Evolutionary conservation across 2,888 invertebrate genomes (phyloP), one percentile per base, ranked within the genome.

Genomic region (Mesorhabditis belari): DNA sequence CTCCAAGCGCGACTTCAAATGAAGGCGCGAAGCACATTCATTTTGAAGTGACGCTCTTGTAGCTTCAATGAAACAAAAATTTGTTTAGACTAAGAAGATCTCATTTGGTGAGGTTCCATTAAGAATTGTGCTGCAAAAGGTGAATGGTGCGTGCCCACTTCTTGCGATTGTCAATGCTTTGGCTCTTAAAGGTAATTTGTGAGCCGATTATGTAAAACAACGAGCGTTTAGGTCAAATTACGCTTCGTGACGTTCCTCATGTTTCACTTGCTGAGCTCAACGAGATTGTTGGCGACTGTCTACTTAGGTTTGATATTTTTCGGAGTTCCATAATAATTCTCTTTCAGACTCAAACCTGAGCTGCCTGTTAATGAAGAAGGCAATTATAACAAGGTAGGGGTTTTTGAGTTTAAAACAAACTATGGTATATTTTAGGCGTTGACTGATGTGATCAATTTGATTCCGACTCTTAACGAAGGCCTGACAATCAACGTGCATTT

Each of bases 141-240:
- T 83, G 64, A 86, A 86, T 81, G 86, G 86, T 5, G 86, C 86
- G 0, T 86, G 86, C 77, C 86, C 86, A 2, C 77, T 86, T 26
- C 81, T 86, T 51, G 85, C 86, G 24, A 83, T 86, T 35, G 82
- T 84, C 63, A 86, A 86, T 79, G 83, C 84, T 4, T 79, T 86
- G 21, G 75, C 86, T 50, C 77, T 86, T 54, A 81, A 83, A 74
- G 83, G 82, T 19, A 79, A 29, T 74, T 85, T 35, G n/a, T n/a
- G n/a, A n/a, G n/a, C n/a, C n/a, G n/a, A 5, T 25, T 21, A 24
- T 17, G 50, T 29, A 25, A 50, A 35, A 35, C 51, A 29, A 25
- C 3, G 23, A 44, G 49, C 26, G 57, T 57, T 2, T 55, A 65
- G 64, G 63, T 61, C 59, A 61, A 50, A 24, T 65, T 4, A 28